Percentiles rank a stretch among this genome's conserved stretches.
phyloP scores from a whole-genome alignment of 2,888 invertebrate species.

The Belgica antarctica region DNA sequence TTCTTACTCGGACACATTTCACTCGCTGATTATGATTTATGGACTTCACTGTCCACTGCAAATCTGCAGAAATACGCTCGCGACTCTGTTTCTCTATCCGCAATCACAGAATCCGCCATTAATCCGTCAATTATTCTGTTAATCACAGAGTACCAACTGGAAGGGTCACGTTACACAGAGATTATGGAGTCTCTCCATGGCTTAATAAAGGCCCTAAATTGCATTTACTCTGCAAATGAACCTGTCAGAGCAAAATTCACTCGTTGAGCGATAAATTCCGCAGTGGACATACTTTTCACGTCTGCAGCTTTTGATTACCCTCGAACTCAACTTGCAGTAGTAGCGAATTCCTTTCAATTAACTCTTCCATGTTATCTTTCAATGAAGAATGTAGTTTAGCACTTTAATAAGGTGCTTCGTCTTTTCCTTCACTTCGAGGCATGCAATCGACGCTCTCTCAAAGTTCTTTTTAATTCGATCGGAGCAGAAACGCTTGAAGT shows the following conservation, averaged over 20 bases:
- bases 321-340: not conserved
- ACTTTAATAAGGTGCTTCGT: conserved; percentile 8
- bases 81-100: not conserved
- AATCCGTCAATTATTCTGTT: conserved; percentile 22
- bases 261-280: conserved; percentile 22
- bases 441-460: not conserved
- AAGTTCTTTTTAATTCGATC: not conserved
- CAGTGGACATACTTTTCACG: not conserved
- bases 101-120: not conserved
- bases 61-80: not conserved
- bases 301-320: not conserved
- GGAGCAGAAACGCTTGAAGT: not conserved
- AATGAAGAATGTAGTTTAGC: not conserved
- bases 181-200: conserved; percentile 26
- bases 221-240: conserved; percentile 26
- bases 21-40: conserved; percentile 13
- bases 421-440: not conserved
- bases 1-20: conserved; percentile 4
- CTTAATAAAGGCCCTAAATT: conserved; percentile 33
- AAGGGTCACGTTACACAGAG: conserved; percentile 19
- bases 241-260: conserved; percentile 40
- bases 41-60: conserved; percentile 22
- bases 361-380: not conserved
- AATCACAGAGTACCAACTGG: not conserved
- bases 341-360: conserved; percentile 30